Evolutionary conservation across 2,797 vertebrate species (phyloP), one percentile per base, ranked within the genome.

Genomic region (Steatocranus sp.): DNA sequence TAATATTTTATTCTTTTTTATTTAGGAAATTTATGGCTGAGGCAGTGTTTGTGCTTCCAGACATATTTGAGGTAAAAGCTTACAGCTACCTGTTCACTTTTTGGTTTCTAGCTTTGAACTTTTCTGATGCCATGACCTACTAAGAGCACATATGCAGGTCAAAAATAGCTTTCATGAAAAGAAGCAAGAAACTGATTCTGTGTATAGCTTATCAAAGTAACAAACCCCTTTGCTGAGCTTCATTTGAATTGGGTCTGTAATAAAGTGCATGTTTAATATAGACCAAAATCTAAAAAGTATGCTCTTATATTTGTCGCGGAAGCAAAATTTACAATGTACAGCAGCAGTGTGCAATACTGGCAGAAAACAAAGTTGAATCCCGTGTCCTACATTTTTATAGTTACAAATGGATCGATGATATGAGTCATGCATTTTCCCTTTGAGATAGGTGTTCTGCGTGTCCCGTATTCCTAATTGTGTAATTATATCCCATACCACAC

Each of bases 401-500:
- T 56, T 76, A 75, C 75, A 86, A 83, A 81, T 43, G 53, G 41
- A 86, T 90, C 41, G 17, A 43, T 86, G 75, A 51, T 78, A 46
- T 86, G 86, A 92, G 43, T 87, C 84, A 88, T 46, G 36, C 12
- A 23, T 43, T 80, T 75, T 82, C 75, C 87, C 83, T 83, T 38
- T 27, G 89, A 89, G 88, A 88, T 83, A 88, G 86, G 81, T 91
- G 81, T 80, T 85, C 78, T 78, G 79, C 78, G 86, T 78, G 83
- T 85, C 84, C 88, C 83, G 84, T 56, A 89, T 92, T 93, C 70
- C 87, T 89, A 89, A 92, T 94, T 89, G 91, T 89, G 84, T 86
- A 91, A 94, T 92, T 75, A 86, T 79, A 74, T 87, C 78, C 88
- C 82, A 46, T 49, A 81, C 88, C 88, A 85, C 48, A 20, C 79